These are phyloP conservation scores for Corythornis leucogaster DNA, from an alignment of 2,797 vertebrate species.

Conservation along the genomic window DNA sequence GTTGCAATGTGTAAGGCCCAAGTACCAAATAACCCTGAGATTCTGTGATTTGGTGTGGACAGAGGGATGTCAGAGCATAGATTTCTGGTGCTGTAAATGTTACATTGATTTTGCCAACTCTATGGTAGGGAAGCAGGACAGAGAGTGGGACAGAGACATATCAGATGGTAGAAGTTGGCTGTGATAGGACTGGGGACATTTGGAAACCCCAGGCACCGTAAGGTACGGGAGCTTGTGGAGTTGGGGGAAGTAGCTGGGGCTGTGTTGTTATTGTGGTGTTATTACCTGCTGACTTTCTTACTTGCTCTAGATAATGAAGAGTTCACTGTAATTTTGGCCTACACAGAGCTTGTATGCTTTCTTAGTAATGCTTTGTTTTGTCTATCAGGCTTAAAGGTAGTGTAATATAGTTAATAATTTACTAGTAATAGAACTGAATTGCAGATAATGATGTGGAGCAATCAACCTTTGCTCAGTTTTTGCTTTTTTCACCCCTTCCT, in stretches of 20 bases:
- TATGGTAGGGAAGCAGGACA: rapidly evolving
- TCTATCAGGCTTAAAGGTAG: not conserved
- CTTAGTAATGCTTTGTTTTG: not conserved
- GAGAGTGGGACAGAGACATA: rapidly evolving
- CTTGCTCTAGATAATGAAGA: not conserved
- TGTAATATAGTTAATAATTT: conserved; percentile 53
- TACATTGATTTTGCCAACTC: not conserved
- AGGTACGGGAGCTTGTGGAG: not conserved
- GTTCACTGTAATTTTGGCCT: not conserved
- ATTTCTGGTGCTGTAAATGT: not conserved
- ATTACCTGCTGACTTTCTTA: not conserved
- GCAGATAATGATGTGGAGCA: conserved; percentile 22
- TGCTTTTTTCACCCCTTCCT: not conserved
- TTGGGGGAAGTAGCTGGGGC: not conserved
- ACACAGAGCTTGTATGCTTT: not conserved
- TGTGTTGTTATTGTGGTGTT: not conserved
- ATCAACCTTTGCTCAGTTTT: conserved; percentile 29
- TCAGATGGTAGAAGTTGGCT: not conserved
- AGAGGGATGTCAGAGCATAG: not conserved
- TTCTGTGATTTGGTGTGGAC: not conserved
- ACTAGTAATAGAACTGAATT: conserved; percentile 31
- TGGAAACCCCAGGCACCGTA: not conserved
- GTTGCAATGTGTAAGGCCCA: not conserved
- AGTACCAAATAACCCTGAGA: not conserved
- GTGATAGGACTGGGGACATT: rapidly evolving